Evolutionary conservation across 2,888 invertebrate species (phyloP).

Genomic region (Macropis europaea): DNA sequence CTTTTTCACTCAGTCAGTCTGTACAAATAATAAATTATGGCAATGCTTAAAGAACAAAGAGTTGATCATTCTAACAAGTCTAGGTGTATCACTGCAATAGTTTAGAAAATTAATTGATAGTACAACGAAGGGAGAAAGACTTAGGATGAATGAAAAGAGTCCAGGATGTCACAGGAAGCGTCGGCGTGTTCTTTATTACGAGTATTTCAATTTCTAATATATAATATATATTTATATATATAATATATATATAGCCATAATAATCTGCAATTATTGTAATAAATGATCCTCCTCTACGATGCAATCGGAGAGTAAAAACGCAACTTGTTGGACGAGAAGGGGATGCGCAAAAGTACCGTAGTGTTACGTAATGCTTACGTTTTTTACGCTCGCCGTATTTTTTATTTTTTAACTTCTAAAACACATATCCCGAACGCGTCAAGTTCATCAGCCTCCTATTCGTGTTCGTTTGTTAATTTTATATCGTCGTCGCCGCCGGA

Average conservation of each 20-base stretch:
- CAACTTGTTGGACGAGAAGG: conserved; percentile 56
- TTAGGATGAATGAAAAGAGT: conserved; percentile 35
- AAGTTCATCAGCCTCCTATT: too few relatives aligned
- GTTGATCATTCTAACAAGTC: not conserved
- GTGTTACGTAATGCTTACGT: conserved; percentile 49
- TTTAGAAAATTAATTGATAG: too few relatives aligned
- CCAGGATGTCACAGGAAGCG: conserved; percentile 68
- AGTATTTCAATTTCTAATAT: conserved; percentile 79
- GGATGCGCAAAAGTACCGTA: conserved; percentile 53
- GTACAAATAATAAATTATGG: conserved; percentile 34
- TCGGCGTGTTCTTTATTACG: conserved; percentile 78
- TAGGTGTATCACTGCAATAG: not conserved
- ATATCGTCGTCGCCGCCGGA: conserved; percentile 18
- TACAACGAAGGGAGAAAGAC: not conserved
- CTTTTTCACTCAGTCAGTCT: conserved; percentile 13
- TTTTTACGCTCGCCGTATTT: conserved; percentile 38
- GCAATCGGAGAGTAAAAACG: conserved; percentile 68
- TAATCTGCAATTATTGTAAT: conserved; percentile 76
- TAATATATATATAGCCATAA: conserved; percentile 76
- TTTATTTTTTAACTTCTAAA: conserved; percentile 4
- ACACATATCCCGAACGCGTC: conserved; percentile 3
- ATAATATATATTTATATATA: conserved; percentile 76
- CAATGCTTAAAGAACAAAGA: conserved; percentile 8
- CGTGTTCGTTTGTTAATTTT: not conserved
- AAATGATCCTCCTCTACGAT: conserved; percentile 72